Evolutionary conservation across 2,888 invertebrate species (phyloP).

Genomic region (Sminthurides aquaticus): DNA sequence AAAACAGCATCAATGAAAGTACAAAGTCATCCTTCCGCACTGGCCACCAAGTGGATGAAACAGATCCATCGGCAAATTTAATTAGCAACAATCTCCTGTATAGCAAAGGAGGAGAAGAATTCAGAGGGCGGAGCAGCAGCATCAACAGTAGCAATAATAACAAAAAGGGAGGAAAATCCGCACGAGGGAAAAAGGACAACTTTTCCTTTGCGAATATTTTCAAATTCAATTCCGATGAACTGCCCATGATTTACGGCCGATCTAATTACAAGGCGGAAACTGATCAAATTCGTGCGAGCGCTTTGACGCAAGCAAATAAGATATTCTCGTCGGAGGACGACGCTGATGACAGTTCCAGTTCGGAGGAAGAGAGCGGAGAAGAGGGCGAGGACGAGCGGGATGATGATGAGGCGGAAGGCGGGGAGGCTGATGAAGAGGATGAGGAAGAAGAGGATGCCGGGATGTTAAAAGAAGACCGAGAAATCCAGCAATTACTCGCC

Average conservation of each 20-base stretch:
- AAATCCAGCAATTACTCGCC: neutral
- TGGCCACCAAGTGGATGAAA: slow-evolving; percentile 21
- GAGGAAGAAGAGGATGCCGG: slow-evolving; percentile 7
- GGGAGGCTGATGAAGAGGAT: slow-evolving; percentile 17
- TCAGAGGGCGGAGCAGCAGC: neutral
- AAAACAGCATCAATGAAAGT: slow-evolving; percentile 1
- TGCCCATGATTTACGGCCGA: slow-evolving; percentile 19
- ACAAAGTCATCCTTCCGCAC: slow-evolving; percentile 3
- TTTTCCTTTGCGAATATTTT: slow-evolving; percentile 19
- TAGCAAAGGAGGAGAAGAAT: slow-evolving; percentile 9
- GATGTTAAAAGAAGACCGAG: neutral
- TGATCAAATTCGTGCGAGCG: neutral
- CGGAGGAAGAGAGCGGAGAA: neutral
- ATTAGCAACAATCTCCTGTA: neutral
- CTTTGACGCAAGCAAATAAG: neutral
- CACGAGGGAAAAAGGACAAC: no score
- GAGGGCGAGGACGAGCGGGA: neutral
- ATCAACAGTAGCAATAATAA: neutral
- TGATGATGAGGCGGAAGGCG: slow-evolving; percentile 14
- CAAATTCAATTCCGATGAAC: slow-evolving; percentile 16
- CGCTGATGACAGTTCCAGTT: neutral
- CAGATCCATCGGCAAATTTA: slow-evolving; percentile 12
- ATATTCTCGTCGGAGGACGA: neutral
- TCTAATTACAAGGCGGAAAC: slow-evolving; percentile 7
- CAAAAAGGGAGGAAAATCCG: no score